Evolutionary conservation across 2,888 invertebrate genomes (phyloP).

Genomic region (Serripes groenlandicus): DNA sequence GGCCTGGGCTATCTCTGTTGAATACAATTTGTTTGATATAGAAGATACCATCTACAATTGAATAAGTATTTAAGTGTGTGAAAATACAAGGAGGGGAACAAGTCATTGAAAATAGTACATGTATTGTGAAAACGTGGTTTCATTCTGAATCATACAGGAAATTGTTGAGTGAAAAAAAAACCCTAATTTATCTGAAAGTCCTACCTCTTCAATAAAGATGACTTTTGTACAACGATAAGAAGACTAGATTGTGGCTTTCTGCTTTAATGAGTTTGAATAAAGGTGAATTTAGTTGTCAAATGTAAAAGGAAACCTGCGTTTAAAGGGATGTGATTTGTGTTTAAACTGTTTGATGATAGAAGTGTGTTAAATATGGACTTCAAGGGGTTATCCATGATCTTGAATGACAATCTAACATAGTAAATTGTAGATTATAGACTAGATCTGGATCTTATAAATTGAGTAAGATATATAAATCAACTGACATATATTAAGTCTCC

Average conservation of each 20-base stretch:
- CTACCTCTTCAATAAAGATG: too few species aligned
- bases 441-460: too few species aligned
- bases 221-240: too few species aligned
- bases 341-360: neutral
- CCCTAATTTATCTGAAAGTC: neutral
- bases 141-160: constrained; percentile 43
- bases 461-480: too few species aligned
- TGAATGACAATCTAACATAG: neutral
- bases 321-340: neutral
- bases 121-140: constrained; percentile 15
- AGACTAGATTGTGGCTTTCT: neutral
- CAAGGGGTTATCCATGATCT: neutral
- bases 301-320: neutral
- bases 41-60: too few species aligned
- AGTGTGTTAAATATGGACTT: neutral
- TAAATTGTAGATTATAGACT: neutral
- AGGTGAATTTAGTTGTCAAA: neutral
- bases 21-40: too few species aligned
- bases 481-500: too few species aligned
- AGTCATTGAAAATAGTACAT: too few species aligned
- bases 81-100: too few species aligned
- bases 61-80: too few species aligned
- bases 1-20: too few species aligned
- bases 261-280: neutral
- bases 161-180: neutral